Conservation (phyloP, 1,140 invertebrate species). For the Mactra quadrangularis region DNA sequence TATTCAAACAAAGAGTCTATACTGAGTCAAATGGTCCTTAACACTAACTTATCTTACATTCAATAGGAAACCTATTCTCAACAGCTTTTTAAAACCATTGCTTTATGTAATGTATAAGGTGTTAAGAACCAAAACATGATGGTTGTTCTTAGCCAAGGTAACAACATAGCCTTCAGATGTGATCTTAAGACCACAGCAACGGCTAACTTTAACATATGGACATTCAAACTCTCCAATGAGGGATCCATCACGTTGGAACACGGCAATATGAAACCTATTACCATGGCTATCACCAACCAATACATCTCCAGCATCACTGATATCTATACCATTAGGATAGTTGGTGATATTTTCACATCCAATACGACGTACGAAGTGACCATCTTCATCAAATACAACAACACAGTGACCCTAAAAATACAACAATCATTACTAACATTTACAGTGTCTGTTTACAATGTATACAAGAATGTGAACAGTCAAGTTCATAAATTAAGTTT, state of each 20-base stretch:
- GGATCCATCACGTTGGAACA: conserved; percentile 92
- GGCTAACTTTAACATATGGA: conserved; percentile 97
- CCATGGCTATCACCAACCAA: conserved; percentile 98
- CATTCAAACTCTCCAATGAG: conserved; percentile 97
- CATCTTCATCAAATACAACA: conserved; percentile 96
- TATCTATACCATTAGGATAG: conserved; percentile 98
- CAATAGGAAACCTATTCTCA: too few species aligned
- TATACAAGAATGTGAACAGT: too few species aligned
- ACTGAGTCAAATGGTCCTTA: neutral
- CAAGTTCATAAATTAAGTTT: too few species aligned
- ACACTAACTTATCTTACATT: conserved; percentile 35
- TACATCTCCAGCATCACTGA: conserved; percentile 97
- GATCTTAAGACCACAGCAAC: conserved; percentile 98
- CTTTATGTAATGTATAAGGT: conserved; percentile 91
- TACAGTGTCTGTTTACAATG: too few species aligned
- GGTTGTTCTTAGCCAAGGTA: conserved; percentile 98
- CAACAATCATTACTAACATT: too few species aligned
- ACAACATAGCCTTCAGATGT: conserved; percentile 98
- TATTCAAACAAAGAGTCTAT: too few species aligned
- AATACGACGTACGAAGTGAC: conserved; percentile 95
- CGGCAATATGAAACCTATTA: conserved; percentile 98
- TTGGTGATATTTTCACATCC: conserved; percentile 97
- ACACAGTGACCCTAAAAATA: conserved; percentile 92
- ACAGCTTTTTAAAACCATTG: conserved; percentile 32
- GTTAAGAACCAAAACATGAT: conserved; percentile 98